Conservation (phyloP, 2,888 invertebrate genomes). For the Polyommatus icarus region DNA sequence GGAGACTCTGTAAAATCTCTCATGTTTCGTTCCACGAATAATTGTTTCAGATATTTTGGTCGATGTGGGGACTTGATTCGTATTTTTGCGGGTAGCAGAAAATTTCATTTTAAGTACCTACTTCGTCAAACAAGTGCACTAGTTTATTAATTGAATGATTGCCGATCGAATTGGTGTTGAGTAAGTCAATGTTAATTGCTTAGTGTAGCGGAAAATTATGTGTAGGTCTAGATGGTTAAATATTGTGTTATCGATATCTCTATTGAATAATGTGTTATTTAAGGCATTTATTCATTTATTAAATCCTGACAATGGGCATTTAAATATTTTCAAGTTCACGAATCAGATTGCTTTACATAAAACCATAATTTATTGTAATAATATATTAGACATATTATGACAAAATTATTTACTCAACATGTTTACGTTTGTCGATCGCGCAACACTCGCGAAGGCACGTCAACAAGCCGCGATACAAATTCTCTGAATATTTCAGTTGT, state of each 20-base stretch:
- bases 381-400: background rate
- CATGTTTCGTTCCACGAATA: background rate
- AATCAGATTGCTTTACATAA: background rate
- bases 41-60: background rate
- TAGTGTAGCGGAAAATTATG: slow-evolving; percentile 7
- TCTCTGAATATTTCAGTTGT: slow-evolving; percentile 9
- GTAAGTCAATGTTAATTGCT: slow-evolving; percentile 6
- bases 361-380: background rate
- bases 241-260: background rate
- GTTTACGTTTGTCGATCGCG: background rate
- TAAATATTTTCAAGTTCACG: background rate
- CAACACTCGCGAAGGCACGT: background rate
- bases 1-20: background rate
- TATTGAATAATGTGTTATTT: background rate
- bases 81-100: background rate
- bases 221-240: background rate
- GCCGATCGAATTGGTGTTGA: background rate
- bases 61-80: background rate
- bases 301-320: background rate
- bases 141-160: slow-evolving; percentile 1
- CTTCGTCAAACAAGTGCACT: background rate
- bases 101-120: background rate
- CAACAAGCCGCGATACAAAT: slow-evolving; percentile 3
- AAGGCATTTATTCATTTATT: background rate
- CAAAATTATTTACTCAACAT: slow-evolving; percentile 9